phyloP scores from a whole-genome alignment of 64 coral and sea anemone species.

The Dendrophyllia cribrosa region DNA sequence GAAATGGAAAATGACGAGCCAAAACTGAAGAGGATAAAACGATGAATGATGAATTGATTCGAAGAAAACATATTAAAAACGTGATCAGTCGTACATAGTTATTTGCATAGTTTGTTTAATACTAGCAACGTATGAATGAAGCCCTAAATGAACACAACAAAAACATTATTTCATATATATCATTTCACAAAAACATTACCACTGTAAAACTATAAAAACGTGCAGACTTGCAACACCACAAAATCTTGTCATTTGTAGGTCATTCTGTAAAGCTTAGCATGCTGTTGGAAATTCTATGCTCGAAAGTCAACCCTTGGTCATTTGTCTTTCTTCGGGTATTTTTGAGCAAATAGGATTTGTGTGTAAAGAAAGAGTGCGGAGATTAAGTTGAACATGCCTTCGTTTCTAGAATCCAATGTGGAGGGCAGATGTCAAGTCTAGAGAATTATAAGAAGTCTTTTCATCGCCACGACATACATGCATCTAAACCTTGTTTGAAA shows the following conservation, averaged over 20 bases:
- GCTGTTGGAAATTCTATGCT: not conserved
- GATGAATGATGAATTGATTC: slow-evolving; percentile 2
- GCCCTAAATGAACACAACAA: not conserved
- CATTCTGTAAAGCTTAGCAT: not conserved
- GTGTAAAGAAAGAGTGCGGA: not conserved
- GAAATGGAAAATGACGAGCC: slow-evolving; percentile 15
- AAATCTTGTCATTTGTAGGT: not conserved
- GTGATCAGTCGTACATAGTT: not conserved
- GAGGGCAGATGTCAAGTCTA: slow-evolving; percentile 20
- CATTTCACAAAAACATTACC: not conserved
- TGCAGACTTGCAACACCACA: too few species aligned
- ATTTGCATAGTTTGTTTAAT: slow-evolving; percentile 10
- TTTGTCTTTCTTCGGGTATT: not conserved
- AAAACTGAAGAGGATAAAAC: not conserved
- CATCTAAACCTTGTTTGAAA: not conserved
- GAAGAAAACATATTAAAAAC: not conserved
- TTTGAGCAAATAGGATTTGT: slow-evolving; percentile 39
- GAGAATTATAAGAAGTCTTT: not conserved
- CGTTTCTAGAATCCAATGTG: slow-evolving; percentile 19
- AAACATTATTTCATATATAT: too few species aligned
- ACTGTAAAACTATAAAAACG: not conserved
- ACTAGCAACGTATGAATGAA: not conserved
- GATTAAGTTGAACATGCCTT: slow-evolving; percentile 37
- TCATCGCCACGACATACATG: slow-evolving; percentile 4
- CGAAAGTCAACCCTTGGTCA: not conserved